These are phyloP conservation scores for Chiloscyllium punctatum DNA, from an alignment of 2,797 vertebrate genomes.

Conservation along the genomic window DNA sequence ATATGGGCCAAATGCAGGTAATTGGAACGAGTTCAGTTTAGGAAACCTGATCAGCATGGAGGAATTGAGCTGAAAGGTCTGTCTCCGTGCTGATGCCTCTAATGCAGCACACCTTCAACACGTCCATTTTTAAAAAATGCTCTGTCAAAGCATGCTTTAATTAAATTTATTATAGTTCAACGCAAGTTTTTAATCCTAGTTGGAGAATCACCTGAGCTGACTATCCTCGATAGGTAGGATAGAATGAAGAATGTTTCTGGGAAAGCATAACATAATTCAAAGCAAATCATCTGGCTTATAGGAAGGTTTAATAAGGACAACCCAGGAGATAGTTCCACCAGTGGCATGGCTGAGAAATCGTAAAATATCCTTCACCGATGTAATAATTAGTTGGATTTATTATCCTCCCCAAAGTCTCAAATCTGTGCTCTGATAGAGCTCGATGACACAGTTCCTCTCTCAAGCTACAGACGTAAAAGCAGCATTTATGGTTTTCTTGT, in stretches of 20 bases:
- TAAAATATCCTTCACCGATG: not conserved
- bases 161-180: not conserved
- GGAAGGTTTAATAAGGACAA: not conserved
- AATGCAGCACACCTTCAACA: not conserved
- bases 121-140: not conserved
- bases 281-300: not conserved
- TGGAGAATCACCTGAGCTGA: not conserved
- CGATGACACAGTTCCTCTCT: not conserved
- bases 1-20: no score
- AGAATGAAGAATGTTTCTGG: not conserved
- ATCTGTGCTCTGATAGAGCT: not conserved
- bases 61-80: no score
- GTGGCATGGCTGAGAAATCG: not conserved
- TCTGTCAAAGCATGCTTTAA: not conserved
- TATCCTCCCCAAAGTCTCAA: not conserved
- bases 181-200: not conserved
- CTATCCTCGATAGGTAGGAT: not conserved
- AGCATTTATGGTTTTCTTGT: not conserved
- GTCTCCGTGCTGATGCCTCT: no score
- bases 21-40: no score
- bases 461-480: conserved; percentile 12
- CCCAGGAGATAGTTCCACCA: not conserved
- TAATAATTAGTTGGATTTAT: not conserved
- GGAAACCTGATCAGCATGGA: no score
- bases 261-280: not conserved